Conservation (phyloP, 2,888 invertebrate species). For the Drosophila niveifrons region DNA sequence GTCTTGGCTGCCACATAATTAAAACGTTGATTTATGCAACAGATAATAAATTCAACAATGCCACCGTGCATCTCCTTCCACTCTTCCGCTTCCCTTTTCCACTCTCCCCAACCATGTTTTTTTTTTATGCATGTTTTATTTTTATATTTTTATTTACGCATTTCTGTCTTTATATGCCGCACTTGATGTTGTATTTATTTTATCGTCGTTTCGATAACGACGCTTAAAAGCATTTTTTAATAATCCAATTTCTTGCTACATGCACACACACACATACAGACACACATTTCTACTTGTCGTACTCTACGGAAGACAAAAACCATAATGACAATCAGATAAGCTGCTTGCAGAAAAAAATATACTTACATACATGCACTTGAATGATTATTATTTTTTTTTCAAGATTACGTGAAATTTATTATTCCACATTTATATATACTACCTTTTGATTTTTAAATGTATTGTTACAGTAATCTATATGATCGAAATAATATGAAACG, state of each 20-base stretch:
- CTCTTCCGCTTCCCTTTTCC: background rate
- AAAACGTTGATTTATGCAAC: slow-evolving; percentile 71
- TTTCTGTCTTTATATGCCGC: slow-evolving; percentile 12
- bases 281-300: background rate
- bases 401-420: background rate
- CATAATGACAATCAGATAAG: slow-evolving; percentile 8
- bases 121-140: slow-evolving; percentile 17
- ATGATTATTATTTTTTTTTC: background rate
- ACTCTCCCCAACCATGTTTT: background rate
- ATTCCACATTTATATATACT: background rate
- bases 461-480: background rate
- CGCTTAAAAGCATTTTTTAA: slow-evolving; percentile 57
- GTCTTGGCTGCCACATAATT: slow-evolving; percentile 65
- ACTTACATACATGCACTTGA: background rate
- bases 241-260: slow-evolving; percentile 52
- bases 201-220: slow-evolving; percentile 51
- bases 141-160: slow-evolving; percentile 39
- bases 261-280: background rate
- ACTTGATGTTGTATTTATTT: slow-evolving; percentile 51
- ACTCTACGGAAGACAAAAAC: slow-evolving; percentile 5
- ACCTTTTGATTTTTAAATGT: background rate
- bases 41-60: slow-evolving; percentile 68
- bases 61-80: slow-evolving; percentile 4
- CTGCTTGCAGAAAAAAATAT: slow-evolving; percentile 8
- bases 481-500: too few species aligned